phyloP scores from a whole-genome alignment of 2,888 invertebrate species.

The Drosophila paranaensis region DNA sequence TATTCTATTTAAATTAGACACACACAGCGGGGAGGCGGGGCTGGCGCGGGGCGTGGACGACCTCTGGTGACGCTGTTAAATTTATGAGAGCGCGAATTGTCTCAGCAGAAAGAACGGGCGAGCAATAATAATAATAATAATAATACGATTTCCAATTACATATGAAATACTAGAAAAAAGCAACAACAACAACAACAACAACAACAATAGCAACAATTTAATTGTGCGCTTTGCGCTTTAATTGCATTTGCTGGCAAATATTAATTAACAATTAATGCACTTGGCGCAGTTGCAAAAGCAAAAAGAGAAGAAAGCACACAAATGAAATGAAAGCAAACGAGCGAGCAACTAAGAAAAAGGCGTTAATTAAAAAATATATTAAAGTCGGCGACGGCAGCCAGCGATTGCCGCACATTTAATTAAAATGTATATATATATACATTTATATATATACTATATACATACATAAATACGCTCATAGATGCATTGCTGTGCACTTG shows the following conservation, averaged over 20 bases:
- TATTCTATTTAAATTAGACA: conserved; percentile 70
- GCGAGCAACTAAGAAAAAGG: conserved; percentile 60
- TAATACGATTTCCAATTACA: conserved; percentile 35
- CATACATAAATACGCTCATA: too few relatives aligned
- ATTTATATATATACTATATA: background rate
- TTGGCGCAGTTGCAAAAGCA: conserved; percentile 27
- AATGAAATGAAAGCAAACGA: conserved; percentile 50
- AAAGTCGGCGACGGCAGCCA: conserved; percentile 42
- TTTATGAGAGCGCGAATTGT: conserved; percentile 51
- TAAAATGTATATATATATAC: conserved; percentile 5
- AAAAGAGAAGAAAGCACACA: conserved; percentile 20
- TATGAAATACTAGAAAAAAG: conserved; percentile 28
- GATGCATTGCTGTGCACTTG: background rate
- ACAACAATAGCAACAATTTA: conserved; percentile 55
- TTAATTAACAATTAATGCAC: conserved; percentile 71
- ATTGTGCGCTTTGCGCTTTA: conserved; percentile 59
- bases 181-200: conserved; percentile 16
- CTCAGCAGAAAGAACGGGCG: conserved; percentile 41
- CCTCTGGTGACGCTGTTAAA: conserved; percentile 43
- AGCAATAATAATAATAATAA: conserved; percentile 30
- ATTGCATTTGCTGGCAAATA: conserved; percentile 60
- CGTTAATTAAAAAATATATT: conserved; percentile 76
- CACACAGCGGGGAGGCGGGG: conserved; percentile 2
- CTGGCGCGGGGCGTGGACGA: conserved; percentile 3
- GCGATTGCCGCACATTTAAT: conserved; percentile 36